These are phyloP conservation scores for Darevskia mixta DNA, from an alignment of 2,797 vertebrate genomes.

Conservation along the genomic window DNA sequence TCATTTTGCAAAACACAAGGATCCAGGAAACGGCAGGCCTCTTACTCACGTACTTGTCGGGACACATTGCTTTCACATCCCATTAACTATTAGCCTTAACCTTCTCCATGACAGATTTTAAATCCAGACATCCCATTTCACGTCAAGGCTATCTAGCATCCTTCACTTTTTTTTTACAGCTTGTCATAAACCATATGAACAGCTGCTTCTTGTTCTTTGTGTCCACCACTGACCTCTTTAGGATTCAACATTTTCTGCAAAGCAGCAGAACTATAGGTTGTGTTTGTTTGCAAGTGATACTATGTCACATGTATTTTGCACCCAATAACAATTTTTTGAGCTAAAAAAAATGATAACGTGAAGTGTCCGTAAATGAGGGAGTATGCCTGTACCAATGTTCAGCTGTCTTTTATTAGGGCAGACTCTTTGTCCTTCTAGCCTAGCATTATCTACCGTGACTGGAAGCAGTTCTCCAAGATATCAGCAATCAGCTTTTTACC, in stretches of 20 bases:
- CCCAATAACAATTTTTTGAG: neutral
- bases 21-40: neutral
- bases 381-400: neutral
- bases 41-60: neutral
- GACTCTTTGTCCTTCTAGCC: neutral
- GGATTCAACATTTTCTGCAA: constrained; percentile 49
- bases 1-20: neutral
- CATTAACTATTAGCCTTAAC: constrained; percentile 61
- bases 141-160: constrained; percentile 54
- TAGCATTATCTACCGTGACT: no score
- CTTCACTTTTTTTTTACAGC: constrained; percentile 42
- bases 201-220: constrained; percentile 44
- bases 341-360: neutral
- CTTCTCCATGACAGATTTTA: constrained; percentile 57
- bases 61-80: constrained; percentile 25
- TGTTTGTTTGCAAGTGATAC: neutral
- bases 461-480: neutral
- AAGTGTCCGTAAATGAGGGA: neutral
- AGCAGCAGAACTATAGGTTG: constrained; percentile 23
- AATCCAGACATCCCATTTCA: constrained; percentile 53
- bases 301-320: neutral
- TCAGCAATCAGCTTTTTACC: neutral
- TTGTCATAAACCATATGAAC: constrained; percentile 47
- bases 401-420: neutral
- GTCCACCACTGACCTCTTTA: constrained; percentile 53